Evolutionary conservation across 2,797 vertebrate species (phyloP).

Genomic region (Naso thynnoides): DNA sequence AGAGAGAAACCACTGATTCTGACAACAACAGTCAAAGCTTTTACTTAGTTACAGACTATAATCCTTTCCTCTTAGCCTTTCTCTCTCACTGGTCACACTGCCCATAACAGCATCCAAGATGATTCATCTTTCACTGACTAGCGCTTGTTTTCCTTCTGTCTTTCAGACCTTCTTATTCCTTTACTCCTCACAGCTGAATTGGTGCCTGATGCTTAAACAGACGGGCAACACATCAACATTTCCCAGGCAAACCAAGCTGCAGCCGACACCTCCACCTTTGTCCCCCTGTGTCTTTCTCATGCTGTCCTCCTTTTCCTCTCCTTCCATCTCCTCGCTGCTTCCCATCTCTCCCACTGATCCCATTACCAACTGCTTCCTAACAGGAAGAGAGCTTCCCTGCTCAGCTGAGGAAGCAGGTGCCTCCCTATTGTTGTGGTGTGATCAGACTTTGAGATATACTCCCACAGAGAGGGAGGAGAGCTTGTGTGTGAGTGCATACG

Average conservation of each 20-base stretch:
- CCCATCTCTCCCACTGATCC: constrained; percentile 76
- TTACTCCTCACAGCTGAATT: not conserved
- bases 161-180: too few relatives aligned
- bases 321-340: constrained; percentile 49
- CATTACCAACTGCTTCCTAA: constrained; percentile 84
- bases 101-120: too few relatives aligned
- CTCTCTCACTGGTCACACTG: not conserved
- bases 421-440: constrained; percentile 85
- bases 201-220: not conserved
- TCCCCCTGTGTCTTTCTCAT: constrained; percentile 45
- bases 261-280: constrained; percentile 27
- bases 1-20: not conserved
- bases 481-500: constrained; percentile 22
- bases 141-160: not conserved
- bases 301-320: constrained; percentile 26
- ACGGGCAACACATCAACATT: not conserved
- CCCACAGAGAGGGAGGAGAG: constrained; percentile 76
- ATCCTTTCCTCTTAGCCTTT: not conserved
- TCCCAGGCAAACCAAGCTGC: not conserved
- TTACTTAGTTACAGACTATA: not conserved
- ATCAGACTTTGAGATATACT: constrained; percentile 80
- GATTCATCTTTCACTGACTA: not conserved
- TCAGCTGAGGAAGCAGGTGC: constrained; percentile 87
- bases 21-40: not conserved
- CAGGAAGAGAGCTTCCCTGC: constrained; percentile 83